Evolutionary conservation across 2,888 invertebrate genomes (phyloP).

Genomic region (Thymelicus sylvestris): DNA sequence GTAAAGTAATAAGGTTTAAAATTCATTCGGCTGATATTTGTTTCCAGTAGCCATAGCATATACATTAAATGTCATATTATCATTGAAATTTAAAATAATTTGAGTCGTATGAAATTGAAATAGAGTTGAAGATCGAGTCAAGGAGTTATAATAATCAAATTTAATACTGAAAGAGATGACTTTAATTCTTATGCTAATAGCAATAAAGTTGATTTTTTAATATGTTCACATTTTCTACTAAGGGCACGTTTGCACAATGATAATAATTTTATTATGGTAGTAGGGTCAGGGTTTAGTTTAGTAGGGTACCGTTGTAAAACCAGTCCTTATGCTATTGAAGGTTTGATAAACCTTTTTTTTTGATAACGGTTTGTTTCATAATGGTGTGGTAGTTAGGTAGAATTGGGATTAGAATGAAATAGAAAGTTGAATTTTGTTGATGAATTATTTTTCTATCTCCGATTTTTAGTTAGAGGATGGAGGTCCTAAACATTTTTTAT

Average conservation of each 20-base stretch:
- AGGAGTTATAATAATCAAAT: no score
- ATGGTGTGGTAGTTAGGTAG: no score
- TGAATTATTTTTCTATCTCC: no score
- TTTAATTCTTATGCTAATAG: no score
- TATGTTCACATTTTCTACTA: neutral
- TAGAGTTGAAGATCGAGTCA: neutral
- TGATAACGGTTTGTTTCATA: conserved; percentile 13
- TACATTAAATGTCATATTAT: neutral
- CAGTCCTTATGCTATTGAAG: conserved; percentile 25
- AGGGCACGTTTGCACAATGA: conserved; percentile 49
- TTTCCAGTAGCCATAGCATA: neutral
- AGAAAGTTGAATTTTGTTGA: no score
- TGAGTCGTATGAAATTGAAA: neutral
- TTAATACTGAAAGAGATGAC: no score
- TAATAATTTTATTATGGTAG: conserved; percentile 42
- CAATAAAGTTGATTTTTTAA: neutral
- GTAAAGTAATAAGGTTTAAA: neutral
- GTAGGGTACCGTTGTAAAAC: conserved; percentile 44
- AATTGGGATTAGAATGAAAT: no score
- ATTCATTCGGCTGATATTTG: conserved; percentile 33
- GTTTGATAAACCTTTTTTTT: neutral
- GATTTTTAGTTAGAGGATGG: no score
- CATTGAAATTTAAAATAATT: neutral
- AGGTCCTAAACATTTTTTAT: no score
- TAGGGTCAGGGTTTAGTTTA: conserved; percentile 39